These are phyloP conservation scores for Sylvia borin DNA, from an alignment of 2,797 vertebrate species.

Conservation along the genomic window DNA sequence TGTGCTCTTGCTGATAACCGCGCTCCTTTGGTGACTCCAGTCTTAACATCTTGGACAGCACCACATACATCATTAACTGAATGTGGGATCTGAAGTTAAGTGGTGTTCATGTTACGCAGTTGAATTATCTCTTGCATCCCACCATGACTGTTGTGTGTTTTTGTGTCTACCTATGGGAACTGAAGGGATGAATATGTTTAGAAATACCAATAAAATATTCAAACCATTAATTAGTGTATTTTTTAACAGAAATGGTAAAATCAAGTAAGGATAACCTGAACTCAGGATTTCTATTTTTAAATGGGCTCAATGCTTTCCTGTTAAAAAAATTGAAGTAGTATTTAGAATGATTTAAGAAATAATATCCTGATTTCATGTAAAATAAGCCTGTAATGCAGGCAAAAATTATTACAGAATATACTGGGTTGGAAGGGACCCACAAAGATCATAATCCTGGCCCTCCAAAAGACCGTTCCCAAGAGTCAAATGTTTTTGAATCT, in stretches of 20 bases:
- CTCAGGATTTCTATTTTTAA: conserved; percentile 35
- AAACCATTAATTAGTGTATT: background rate
- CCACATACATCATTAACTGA: background rate
- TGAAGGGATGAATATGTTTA: background rate
- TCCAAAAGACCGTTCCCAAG: background rate
- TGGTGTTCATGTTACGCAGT: rapidly evolving
- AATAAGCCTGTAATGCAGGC: background rate
- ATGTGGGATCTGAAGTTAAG: background rate
- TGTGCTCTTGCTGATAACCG: background rate
- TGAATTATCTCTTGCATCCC: background rate
- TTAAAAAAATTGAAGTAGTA: conserved; percentile 29
- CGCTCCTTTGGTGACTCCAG: background rate
- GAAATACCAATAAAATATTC: background rate
- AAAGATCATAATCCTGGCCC: background rate
- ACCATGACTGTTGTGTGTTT: background rate
- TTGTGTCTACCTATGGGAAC: background rate
- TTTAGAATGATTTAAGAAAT: conserved; percentile 35
- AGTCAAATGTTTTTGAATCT: background rate
- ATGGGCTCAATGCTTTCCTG: conserved; percentile 13
- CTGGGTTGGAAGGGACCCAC: background rate
- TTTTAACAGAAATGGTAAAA: conserved; percentile 6
- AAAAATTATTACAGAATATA: background rate
- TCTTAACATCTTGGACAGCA: background rate
- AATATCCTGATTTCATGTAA: background rate
- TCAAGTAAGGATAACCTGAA: background rate